Base-by-base conservation (phyloP, 2,888 invertebrate genomes). In the Stramonita haemastoma region DNA sequence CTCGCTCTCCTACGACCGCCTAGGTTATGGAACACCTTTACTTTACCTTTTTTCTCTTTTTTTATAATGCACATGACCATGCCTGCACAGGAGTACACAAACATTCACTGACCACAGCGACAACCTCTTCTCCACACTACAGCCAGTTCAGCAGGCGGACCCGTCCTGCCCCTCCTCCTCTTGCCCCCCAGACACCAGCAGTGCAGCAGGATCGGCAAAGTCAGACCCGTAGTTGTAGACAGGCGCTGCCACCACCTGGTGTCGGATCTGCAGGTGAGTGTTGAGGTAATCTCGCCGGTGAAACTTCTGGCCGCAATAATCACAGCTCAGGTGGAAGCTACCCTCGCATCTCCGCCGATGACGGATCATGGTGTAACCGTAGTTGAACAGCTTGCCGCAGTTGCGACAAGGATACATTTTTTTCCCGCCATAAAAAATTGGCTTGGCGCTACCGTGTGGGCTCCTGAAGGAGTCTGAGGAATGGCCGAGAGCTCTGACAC, bases 281-380 rank as follows among this genome's bases (percentile, higher is more conserved):
- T 87, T 87, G 87, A 66, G 60, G 73, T 46, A 73, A 46, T 87
- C 87, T 36, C 87, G 22, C 17, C 87, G 87, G 34, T 87, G 73
- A 46, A 87, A 87, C 73, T 15, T 70, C 73, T 73, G 87, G 26
- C 73, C 87, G 29, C 87, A 87, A 15, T 32, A 36, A 17, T 87
- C 46, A 66, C 87, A 87, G 29, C 73, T 87, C 46, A 87, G 73
- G 73, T 87, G 87, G 46, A 66, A 87, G 87, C 46, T 73, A 46
- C 87, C 87, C 19, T 87, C 87, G 5, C 87, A 87, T 46, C 36
- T 73, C 15, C 87, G 87, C 19, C 87, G 87, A 46, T 87, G 87
- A 15, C 87, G 87, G n/a, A 22, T 73, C 87, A 87, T 87, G 87
- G 73, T 87, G 87, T 87, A 46, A 2, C 17, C 73, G 46, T 87